Base-by-base conservation (phyloP, 2,888 invertebrate species). In the Amphipyra berbera region DNA sequence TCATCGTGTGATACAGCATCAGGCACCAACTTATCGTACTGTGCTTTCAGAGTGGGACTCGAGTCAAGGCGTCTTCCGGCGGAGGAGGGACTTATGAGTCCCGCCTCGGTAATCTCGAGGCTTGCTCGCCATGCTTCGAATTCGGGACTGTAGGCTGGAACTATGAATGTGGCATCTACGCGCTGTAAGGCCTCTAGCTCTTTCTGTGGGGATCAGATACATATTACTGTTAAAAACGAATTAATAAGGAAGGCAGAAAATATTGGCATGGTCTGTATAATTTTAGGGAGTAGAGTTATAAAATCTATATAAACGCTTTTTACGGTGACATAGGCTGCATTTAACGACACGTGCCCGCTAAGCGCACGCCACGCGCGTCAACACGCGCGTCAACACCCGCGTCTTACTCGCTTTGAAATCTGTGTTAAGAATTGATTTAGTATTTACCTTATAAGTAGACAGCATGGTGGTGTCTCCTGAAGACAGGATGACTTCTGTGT, bases 161-260 rank as follows among this genome's bases (percentile, higher is more conserved):
- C 95, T 73, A 96, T 93, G 93, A 97, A 98, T 0, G 97, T 97
- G 8, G 96, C 96, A 68, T 97, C 96, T 70, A 97, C 96, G 52
- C 96, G 96, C 79, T 97, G 97, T 27, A 98, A 92, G 14, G 96
- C 96, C 86, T 96, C 96, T 47, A 97, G 90, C 75, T 97, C 96
- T 85, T 96, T 96, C 97, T 97, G 90, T 14, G 5, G 13, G 21
- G 2, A 13, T 0, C 10, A 33, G 0, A 27, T 14, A 21, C 21
- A 10, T 7, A 13, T 38, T 37, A 30, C 2, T 7, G 21, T 21
- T 10, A 12, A 15, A 5, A 30, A 30, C 30, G 7, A 7, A 30
- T 7, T 6, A 30, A 7, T 30, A 30, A 30, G 7, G 30, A 30
- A 30, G 30, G 30, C 0, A 30, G 30, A 7, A 30, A 30, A 30